Percentiles rank a stretch among this genome's conserved stretches.
phyloP scores from a whole-genome alignment of 1,140 invertebrate species.

The Pinna nobilis region DNA sequence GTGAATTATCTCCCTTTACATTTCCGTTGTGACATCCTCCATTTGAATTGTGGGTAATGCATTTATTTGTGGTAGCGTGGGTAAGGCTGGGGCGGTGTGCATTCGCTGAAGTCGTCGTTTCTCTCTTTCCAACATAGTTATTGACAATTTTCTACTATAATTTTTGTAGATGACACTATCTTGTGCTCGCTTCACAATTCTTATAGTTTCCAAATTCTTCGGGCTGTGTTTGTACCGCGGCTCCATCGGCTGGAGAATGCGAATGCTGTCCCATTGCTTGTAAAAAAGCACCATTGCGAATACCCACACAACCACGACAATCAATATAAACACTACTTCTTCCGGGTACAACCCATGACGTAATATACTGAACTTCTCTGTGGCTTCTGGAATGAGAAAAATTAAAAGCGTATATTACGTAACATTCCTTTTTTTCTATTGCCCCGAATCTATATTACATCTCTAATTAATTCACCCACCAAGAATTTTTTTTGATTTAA shows the following conservation, averaged over 20 bases:
- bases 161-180: constrained; percentile 72
- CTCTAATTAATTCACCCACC: too few relatives aligned
- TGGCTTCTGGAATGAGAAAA: constrained; percentile 4
- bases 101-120: constrained; percentile 64
- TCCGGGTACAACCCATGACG: constrained; percentile 44
- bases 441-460: too few relatives aligned
- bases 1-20: constrained; percentile 38
- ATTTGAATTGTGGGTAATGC: constrained; percentile 53
- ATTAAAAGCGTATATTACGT: too few relatives aligned
- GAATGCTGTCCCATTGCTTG: constrained; percentile 65
- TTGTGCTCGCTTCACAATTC: constrained; percentile 64
- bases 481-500: too few relatives aligned
- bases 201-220: constrained; percentile 69
- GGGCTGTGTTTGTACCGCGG: constrained; percentile 64
- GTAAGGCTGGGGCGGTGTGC: constrained; percentile 62
- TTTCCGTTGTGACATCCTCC: constrained; percentile 58
- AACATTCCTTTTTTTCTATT: too few relatives aligned
- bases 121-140: constrained; percentile 67
- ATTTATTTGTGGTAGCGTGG: constrained; percentile 17
- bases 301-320: constrained; percentile 63
- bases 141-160: constrained; percentile 66
- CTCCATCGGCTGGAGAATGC: constrained; percentile 66
- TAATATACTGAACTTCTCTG: background rate
- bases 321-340: constrained; percentile 60
- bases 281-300: constrained; percentile 63